Conservation (phyloP, 1,140 invertebrate genomes). For the Atopsyche davidsoni region DNA sequence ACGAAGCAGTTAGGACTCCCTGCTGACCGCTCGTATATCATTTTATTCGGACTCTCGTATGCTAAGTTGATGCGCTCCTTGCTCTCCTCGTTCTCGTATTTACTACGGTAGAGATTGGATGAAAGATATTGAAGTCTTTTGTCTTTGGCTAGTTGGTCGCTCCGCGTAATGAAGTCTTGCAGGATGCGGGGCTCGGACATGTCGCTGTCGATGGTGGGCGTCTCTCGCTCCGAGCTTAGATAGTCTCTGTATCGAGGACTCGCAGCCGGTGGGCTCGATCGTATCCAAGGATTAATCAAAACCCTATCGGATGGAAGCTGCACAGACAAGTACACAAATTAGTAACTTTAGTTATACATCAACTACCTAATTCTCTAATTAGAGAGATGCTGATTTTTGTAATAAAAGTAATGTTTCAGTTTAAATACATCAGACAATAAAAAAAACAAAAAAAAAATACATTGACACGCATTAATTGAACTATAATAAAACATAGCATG, state of each 20-base stretch:
- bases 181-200: constrained; percentile 23
- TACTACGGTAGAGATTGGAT: constrained; percentile 20
- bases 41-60: constrained; percentile 25
- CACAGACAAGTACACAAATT: too few relatives aligned
- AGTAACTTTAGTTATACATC: too few relatives aligned
- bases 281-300: constrained; percentile 20
- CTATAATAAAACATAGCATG: background rate
- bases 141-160: constrained; percentile 24
- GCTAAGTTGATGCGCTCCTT: constrained; percentile 24
- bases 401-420: too few relatives aligned
- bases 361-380: too few relatives aligned
- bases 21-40: constrained; percentile 35
- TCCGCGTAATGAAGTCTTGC: constrained; percentile 22
- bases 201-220: constrained; percentile 2
- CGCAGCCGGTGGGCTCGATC: constrained; percentile 6
- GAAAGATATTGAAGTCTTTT: constrained; percentile 24
- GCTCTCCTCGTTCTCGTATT: background rate
- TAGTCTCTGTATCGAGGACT: constrained; percentile 16
- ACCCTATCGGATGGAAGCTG: constrained; percentile 2
- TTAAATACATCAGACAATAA: too few relatives aligned
- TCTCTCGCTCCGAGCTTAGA: constrained; percentile 22
- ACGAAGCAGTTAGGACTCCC: constrained; percentile 36
- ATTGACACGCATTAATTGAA: background rate
- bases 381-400: too few relatives aligned
- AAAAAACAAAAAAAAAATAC: too few relatives aligned